Base-by-base conservation (phyloP, 2,888 invertebrate genomes). In the Copidosoma aretas region DNA sequence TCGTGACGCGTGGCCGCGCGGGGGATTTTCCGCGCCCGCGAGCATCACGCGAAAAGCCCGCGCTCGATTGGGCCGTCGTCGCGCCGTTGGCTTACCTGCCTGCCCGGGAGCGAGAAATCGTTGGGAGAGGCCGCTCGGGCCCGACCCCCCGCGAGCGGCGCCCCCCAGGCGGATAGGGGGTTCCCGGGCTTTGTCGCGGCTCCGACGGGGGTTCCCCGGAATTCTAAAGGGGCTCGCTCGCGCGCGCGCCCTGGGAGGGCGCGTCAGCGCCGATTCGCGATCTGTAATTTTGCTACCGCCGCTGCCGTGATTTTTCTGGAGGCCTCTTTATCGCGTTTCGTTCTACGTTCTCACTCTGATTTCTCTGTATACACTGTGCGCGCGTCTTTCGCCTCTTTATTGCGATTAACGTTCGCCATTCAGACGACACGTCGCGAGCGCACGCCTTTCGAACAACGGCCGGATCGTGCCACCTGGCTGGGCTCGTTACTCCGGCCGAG, bases 151-250 rank as follows among this genome's bases (percentile, higher is more conserved):
- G 80, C 78, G 78, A 80, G 76, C 39, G 73, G 75, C 70, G 74
- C 76, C 58, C 39, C 58, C 74, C 70, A 75, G 78, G 77, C 78
- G 77, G 79, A 32, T 5, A 8, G 32, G 32, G 32, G 32, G 32
- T 8, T 5, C 32, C 32, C 4, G 4, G 75, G 78, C 79, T 81
- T 83, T 83, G 83, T 83, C 81, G 78, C 79, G 12, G 8, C 75
- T 75, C 72, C 78, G 75, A 77, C 78, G 43, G 78, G 80, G 81
- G 79, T 78, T 78, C 78, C 76, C 64, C 64, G 75, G 78, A 82
- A n/a, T n/a, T n/a, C n/a, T n/a, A 82, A 82, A 74, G 77, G 74
- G 75, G 72, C 80, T 80, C 78, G 80, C 81, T 78, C 81, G 79
- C 75, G 77, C 81, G 52, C 52, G 1, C 17, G 1, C 64, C 56